Evolutionary conservation across 2,113 vertebrate species (phyloP), one percentile per base, ranked within the genome.

Genomic region (Donacobius atricapilla): DNA sequence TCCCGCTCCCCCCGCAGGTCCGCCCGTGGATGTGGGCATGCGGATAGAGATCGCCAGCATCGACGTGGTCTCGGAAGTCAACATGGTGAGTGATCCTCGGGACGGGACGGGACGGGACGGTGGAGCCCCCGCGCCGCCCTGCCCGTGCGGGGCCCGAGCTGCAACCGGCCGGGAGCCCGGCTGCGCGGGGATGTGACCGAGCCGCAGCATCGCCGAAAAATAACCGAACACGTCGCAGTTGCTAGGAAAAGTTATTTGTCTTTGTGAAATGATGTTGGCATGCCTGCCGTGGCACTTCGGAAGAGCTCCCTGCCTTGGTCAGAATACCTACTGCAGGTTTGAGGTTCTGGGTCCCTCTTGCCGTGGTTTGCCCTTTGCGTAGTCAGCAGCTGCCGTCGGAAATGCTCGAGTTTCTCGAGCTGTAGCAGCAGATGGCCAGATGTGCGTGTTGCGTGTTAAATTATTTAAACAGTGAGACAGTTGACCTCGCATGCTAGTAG

Each of bases 61-160:
- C 71, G 99, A 99, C 93, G 99, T 99, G 98, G 99, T 99, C 87
- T 99, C 99, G 20, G 99, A 99, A 98, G 99, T 99, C 96, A 99
- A 99, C 97, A 99, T 99, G 99, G 99, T 99, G 97, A 99, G 99
- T 99, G 96, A 73, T 60, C 44, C 51, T 81, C 65, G 40, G 47
- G 30, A 63, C 70, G 20, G 51, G 50, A 8, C 65, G 40, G 47
- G 30, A 63, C 70, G 20, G 51, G 50, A 8, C 57, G 83, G 47
- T 23, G 35, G 19, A 48, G 25, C 25, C 44, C 53, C 30, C 30
- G 6, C 7, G 10, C 76, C 69, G 91, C 8, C 72, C 98, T 96
- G 96, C 75, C 53, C 92, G 35, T 21, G 37, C 37, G 2, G 33
- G 7, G 11, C 28, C 47, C 28, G n/a, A 47, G 7, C 6, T n/a